Conservation (phyloP, 2,797 vertebrate genomes). For the Dromococcyx pavoninus region DNA sequence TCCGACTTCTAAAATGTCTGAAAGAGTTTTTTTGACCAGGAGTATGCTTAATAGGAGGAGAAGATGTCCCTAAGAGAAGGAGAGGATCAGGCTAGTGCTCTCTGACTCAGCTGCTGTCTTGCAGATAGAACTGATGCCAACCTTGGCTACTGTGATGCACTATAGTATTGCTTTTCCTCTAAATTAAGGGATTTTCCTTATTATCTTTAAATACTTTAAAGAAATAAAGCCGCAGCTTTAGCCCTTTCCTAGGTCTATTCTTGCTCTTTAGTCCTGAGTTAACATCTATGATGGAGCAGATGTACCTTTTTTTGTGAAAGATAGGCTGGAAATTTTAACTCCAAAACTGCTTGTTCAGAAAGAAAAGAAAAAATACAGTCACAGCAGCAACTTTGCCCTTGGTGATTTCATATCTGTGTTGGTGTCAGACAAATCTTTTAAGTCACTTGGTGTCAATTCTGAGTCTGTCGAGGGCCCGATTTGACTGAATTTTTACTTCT, state of each 20-base stretch:
- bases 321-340: neutral
- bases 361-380: neutral
- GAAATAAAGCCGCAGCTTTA: neutral
- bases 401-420: neutral
- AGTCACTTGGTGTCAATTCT: neutral
- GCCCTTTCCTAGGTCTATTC: neutral
- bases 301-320: neutral
- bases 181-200: neutral
- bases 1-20: neutral
- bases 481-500: conserved; percentile 7
- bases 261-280: neutral
- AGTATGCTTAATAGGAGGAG: neutral
- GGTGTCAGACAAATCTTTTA: neutral
- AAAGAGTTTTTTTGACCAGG: neutral
- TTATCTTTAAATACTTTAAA: neutral
- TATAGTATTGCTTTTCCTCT: neutral
- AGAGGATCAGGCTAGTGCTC: neutral
- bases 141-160: neutral
- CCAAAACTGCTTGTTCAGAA: neutral
- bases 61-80: neutral
- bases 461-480: neutral
- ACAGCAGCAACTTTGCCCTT: neutral
- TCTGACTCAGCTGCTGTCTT: neutral
- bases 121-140: neutral
- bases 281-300: neutral